Base-by-base conservation (phyloP, 2,888 invertebrate species). In the Nebria brevicollis region DNA sequence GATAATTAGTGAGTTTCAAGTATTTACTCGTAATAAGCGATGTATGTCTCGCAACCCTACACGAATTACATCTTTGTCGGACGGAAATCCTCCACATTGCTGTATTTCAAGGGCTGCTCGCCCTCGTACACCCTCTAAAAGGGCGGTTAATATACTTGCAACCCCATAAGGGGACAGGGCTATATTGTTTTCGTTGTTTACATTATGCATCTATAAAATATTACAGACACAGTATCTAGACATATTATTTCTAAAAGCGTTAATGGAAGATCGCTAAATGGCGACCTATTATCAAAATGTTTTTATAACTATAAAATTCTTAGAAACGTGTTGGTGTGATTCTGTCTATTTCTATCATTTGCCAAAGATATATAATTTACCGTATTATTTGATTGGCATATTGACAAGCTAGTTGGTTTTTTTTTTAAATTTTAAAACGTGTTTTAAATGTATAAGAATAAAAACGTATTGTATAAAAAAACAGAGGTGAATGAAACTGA, bases 161-260 rank as follows among this genome's bases (percentile, higher is more conserved):
- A 95, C 90, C 2, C 96, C 96, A 83, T 96, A 95, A 10, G 96
- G 96, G 0, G 96, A 96, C 87, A 96, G 94, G 4, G 95, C 96
- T 78, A 96, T 94, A 88, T 96, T 96, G 87, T 94, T 94, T 74
- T 93, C 92, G 88, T 94, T 94, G 85, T 93, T 90, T 88, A 93
- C 92, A 86, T 94, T 93, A 86, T 94, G 94, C 87, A 93, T 92
- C 85, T 94, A 91, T 0, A 86, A 84, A 81, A 82, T 82, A 81
- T 20, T 80, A 77, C 74, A 78, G 64, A 76, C 1, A 73, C 0
- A 43, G 1, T 34, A 34, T 34, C 1, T 34, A 4, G 1, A 34
- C 5, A 34, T 34, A 1, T 34, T 4, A 34, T 5, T 34, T 34
- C 34, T 34, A 20, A 20, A 20, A 20, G 0, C 20, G 20, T 20